Percentiles rank a stretch among this genome's conserved stretches.
Conservation (phyloP, 1,140 invertebrate species). For the Drosophila quadrilineata region DNA sequence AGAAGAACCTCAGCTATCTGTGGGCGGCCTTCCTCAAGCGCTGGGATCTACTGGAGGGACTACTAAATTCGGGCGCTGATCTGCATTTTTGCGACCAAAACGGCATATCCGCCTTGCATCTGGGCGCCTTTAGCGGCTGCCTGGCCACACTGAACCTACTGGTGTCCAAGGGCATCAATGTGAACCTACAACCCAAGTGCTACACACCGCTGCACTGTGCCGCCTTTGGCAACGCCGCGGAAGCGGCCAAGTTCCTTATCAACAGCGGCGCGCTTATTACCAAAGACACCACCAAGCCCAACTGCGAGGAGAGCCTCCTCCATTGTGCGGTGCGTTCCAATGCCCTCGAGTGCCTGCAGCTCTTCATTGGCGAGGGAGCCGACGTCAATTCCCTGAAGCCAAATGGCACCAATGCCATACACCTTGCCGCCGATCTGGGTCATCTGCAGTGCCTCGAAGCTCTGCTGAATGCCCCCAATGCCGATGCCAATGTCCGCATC, state of each 20-base stretch:
- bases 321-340: constrained; percentile 90
- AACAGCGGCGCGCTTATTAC: constrained; percentile 85
- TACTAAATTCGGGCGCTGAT: constrained; percentile 86
- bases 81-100: constrained; percentile 86
- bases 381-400: constrained; percentile 87
- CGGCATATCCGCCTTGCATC: constrained; percentile 87
- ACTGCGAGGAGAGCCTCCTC: constrained; percentile 88
- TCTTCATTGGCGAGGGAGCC: constrained; percentile 87
- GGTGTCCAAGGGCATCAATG: constrained; percentile 85
- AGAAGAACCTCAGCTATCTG: constrained; percentile 86
- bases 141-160: constrained; percentile 87
- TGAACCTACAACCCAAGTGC: constrained; percentile 86
- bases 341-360: constrained; percentile 87
- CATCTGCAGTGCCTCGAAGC: constrained; percentile 86
- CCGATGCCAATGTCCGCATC: constrained; percentile 84
- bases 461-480: constrained; percentile 86
- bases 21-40: constrained; percentile 87
- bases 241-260: constrained; percentile 87
- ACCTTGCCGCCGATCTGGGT: constrained; percentile 89
- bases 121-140: constrained; percentile 89
- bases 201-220: constrained; percentile 91
- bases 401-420: constrained; percentile 88
- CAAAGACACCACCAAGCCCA: constrained; percentile 83
- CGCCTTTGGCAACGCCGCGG: constrained; percentile 89
- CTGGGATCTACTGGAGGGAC: constrained; percentile 84